Conservation (phyloP, 2,888 invertebrate species). For the Erebia epiphron region DNA sequence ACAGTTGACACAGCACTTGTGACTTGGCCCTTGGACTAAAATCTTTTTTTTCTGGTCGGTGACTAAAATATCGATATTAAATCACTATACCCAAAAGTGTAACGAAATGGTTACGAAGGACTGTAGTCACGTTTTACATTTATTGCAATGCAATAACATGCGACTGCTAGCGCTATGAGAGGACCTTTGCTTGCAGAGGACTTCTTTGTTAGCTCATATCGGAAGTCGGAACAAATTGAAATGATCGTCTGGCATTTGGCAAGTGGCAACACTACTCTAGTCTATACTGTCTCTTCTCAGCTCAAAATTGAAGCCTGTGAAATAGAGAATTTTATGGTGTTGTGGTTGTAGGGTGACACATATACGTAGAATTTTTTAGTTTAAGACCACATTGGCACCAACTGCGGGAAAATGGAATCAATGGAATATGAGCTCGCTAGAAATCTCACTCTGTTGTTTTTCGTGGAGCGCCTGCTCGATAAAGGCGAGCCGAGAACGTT, state of each 20-base stretch:
- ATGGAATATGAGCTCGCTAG: constrained; percentile 96
- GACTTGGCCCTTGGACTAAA: too few relatives aligned
- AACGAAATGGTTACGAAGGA: too few relatives aligned
- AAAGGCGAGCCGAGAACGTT: constrained; percentile 97
- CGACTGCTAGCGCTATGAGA: too few relatives aligned
- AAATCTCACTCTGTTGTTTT: constrained; percentile 98
- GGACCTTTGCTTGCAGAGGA: too few relatives aligned
- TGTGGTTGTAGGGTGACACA: constrained; percentile 75
- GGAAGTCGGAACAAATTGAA: too few relatives aligned
- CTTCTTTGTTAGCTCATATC: too few relatives aligned
- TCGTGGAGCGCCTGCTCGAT: constrained; percentile 98
- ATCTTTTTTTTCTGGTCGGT: too few relatives aligned
- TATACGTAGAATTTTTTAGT: constrained; percentile 80
- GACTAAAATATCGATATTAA: too few relatives aligned
- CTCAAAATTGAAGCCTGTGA: constrained; percentile 53
- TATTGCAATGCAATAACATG: too few relatives aligned
- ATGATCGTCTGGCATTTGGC: constrained; percentile 30
- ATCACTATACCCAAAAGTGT: too few relatives aligned
- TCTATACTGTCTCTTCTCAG: constrained; percentile 57
- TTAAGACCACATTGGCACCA: constrained; percentile 81
- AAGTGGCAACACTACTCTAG: constrained; percentile 55
- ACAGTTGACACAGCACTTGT: too few relatives aligned
- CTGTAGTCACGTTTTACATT: too few relatives aligned
- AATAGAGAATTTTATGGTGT: constrained; percentile 81
- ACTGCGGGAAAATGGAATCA: constrained; percentile 90